Base-by-base conservation (phyloP, 2,797 vertebrate species). In the Hoplostethus atlanticus region DNA sequence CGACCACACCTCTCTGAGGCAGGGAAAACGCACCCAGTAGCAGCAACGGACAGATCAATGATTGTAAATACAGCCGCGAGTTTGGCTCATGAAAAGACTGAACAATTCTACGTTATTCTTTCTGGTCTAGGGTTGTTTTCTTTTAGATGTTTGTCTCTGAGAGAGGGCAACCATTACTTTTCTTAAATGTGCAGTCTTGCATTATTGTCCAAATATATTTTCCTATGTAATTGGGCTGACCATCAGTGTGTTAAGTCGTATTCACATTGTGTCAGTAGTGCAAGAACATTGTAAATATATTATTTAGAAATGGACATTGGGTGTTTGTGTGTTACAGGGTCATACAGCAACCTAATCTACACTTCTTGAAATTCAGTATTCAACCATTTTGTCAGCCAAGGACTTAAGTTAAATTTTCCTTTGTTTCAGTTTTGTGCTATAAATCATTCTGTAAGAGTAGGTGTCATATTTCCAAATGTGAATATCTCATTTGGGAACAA, bases 241-340 rank as follows among this genome's bases (percentile, higher is more conserved):
- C 3, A 40, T 80, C 46, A 60, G 40, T 68, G 42, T 73, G 59
- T 68, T 13, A 17, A 40, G 75, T 75, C 52, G 28, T 36, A 73
- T 79, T 84, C 69, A 48, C 71, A 62, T 42, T 81, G 63, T 85
- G 65, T 77, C 60, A 73, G 73, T 80, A 60, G 71, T 68, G 62
- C 48, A 84, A 64, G 57, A 80, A 77, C 44, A 8, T n/a, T 93
- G 91, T 94, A 91, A 93, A 94, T 94, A 94, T 92, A 88, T 76
- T 80, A 40, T 74, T 84, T 84, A 59, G 58, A 76, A 85, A 73
- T 11, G 16, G 16, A 28, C 8, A 34, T 12, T 21, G 46, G 5
- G 67, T 59, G 16, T 59, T 51, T 15, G 13, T 56, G 2, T 55
- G 3, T 59, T 36, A 3, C 16, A 42, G 9, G 40, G 40, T 42